Evolutionary conservation across 2,888 invertebrate species (phyloP).

Genomic region (Stenolophus ochropezus): DNA sequence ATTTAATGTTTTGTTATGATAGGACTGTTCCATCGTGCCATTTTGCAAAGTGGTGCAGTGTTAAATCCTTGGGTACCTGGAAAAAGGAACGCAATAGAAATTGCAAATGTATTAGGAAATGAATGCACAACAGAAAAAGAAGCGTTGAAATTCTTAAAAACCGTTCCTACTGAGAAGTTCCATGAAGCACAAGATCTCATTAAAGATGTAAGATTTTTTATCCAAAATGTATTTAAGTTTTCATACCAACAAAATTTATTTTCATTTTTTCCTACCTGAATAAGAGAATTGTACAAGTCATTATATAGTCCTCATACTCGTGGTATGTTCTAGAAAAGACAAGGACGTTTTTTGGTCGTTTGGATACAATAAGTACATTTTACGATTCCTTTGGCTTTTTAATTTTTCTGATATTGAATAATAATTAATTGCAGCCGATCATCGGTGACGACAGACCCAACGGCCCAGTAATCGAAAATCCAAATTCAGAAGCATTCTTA

Average conservation of each 20-base stretch:
- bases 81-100: slow-evolving; percentile 65
- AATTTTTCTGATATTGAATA: too few species aligned
- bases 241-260: too few species aligned
- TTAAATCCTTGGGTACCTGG: slow-evolving; percentile 68
- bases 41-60: slow-evolving; percentile 68
- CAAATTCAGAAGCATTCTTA: slow-evolving; percentile 64
- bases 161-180: slow-evolving; percentile 56
- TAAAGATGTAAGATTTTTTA: slow-evolving; percentile 60
- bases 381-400: too few species aligned
- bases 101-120: slow-evolving; percentile 70
- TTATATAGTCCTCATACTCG: too few species aligned
- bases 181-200: slow-evolving; percentile 60
- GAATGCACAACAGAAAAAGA: slow-evolving; percentile 69
- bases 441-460: slow-evolving; percentile 51
- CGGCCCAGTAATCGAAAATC: slow-evolving; percentile 65
- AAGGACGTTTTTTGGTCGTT: too few species aligned
- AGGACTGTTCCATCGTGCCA: slow-evolving; percentile 70
- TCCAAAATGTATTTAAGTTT: too few species aligned
- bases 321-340: too few species aligned
- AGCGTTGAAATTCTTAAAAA: slow-evolving; percentile 48
- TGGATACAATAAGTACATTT: too few species aligned
- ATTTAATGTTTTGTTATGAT: slow-evolving; percentile 36
- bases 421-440: neutral
- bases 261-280: too few species aligned
- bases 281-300: too few species aligned